A percentile compares a stretch with the other conserved stretches of the same genome.
These are phyloP conservation scores for Drosophila merina DNA, from an alignment of 2,888 invertebrate species.

Conservation along the genomic window DNA sequence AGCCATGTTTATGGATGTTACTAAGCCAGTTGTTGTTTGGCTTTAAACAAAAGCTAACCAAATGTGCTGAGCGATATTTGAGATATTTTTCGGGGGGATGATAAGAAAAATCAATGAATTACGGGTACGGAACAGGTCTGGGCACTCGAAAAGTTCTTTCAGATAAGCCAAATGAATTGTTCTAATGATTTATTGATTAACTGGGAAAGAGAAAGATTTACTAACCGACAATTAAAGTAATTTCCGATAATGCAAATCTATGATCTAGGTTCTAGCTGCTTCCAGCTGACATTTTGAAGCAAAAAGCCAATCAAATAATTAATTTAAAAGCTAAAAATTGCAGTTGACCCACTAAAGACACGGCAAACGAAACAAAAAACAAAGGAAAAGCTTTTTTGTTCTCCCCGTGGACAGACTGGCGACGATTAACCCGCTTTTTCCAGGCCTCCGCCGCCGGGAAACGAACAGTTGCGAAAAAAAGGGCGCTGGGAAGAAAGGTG, in stretches of 20 bases:
- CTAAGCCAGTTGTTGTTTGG: constrained; percentile 10
- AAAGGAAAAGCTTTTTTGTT: constrained; percentile 28
- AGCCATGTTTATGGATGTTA: constrained; percentile 13
- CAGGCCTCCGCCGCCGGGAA: constrained; percentile 16
- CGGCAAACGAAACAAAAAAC: constrained; percentile 1
- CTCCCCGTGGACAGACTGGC: constrained; percentile 38
- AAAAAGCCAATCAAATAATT: constrained; percentile 50
- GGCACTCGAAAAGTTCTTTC: constrained; percentile 10
- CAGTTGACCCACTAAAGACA: constrained; percentile 31
- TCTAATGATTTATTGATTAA: constrained; percentile 23
- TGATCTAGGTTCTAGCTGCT: too few relatives aligned
- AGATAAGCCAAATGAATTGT: constrained; percentile 27
- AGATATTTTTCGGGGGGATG: background rate
- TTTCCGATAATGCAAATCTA: constrained; percentile 4
- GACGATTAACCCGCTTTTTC: constrained; percentile 63
- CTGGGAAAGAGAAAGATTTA: constrained; percentile 11
- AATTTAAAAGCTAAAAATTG: constrained; percentile 57
- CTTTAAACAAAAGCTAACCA: too few relatives aligned
- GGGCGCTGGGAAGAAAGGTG: constrained; percentile 27
- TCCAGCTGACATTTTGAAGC: background rate
- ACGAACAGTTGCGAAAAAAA: constrained; percentile 19
- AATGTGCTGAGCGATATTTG: constrained; percentile 9
- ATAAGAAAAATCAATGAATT: constrained; percentile 8
- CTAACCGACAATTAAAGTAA: constrained; percentile 2
- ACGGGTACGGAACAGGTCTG: background rate